Conservation (phyloP, 2,797 vertebrate genomes). For the Melanotaenia parkinsoni region DNA sequence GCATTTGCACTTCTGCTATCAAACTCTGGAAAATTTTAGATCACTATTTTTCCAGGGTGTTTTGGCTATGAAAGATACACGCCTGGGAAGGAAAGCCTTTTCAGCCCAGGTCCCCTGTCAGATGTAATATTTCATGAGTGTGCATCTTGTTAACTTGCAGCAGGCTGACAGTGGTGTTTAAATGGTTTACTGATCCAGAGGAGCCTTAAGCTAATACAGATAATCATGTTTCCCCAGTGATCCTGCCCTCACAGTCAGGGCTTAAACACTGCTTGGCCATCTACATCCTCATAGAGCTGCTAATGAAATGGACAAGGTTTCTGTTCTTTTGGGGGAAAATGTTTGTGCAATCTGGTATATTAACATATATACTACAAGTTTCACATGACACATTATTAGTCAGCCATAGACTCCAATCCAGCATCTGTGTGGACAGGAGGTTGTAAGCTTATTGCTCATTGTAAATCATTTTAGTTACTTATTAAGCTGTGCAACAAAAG, state of each 20-base stretch:
- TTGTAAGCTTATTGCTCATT: background rate
- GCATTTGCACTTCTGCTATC: background rate
- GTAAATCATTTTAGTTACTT: background rate
- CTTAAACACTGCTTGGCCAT: slow-evolving; percentile 25
- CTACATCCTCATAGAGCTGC: slow-evolving; percentile 15
- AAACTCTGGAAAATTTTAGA: background rate
- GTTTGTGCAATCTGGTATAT: slow-evolving; percentile 4
- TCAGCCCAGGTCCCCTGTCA: slow-evolving; percentile 33
- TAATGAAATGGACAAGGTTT: slow-evolving; percentile 7
- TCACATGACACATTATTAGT: background rate
- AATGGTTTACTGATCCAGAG: slow-evolving; percentile 67
- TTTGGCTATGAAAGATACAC: background rate
- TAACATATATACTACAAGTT: background rate
- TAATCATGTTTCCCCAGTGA: slow-evolving; percentile 58
- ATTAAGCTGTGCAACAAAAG: background rate
- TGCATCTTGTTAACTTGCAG: slow-evolving; percentile 62
- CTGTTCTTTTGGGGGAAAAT: slow-evolving; percentile 3
- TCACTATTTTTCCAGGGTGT: background rate
- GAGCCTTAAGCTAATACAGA: slow-evolving; percentile 56
- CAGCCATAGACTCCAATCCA: background rate
- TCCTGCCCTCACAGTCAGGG: slow-evolving; percentile 25
- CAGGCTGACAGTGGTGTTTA: slow-evolving; percentile 65
- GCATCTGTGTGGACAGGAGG: background rate
- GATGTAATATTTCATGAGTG: slow-evolving; percentile 21
- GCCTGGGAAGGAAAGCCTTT: slow-evolving; percentile 3